Percentiles rank a stretch among this genome's conserved stretches.
Conservation (phyloP, 1,140 invertebrate genomes). For the Drosophila bifasciata region DNA sequence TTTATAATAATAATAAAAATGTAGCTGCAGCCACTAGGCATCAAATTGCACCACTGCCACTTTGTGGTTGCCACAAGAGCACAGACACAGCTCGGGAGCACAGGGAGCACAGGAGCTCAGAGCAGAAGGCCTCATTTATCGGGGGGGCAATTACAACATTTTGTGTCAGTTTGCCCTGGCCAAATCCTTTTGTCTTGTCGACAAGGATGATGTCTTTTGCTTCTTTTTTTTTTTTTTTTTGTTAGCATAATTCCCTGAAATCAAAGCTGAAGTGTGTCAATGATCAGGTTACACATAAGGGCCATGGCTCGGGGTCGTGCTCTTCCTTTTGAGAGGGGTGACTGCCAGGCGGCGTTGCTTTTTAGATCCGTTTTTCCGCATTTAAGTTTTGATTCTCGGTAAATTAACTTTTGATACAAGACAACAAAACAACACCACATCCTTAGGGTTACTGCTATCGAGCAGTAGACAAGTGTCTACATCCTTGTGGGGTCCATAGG, state of each 20-base stretch:
- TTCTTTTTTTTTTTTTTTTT: conserved; percentile 22
- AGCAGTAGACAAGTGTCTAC: conserved; percentile 68
- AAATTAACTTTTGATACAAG: conserved; percentile 78
- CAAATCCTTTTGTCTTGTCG: conserved; percentile 68
- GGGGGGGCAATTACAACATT: conserved; percentile 76
- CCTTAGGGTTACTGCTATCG: conserved; percentile 53
- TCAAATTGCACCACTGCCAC: conserved; percentile 52
- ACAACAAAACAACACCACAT: conserved; percentile 22
- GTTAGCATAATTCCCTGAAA: conserved; percentile 73
- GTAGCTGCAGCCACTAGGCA: conserved; percentile 30
- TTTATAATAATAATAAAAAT: conserved; percentile 82
- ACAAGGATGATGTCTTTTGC: conserved; percentile 9
- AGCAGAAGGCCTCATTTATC: conserved; percentile 6
- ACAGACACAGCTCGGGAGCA: background rate
- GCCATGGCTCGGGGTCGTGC: conserved; percentile 29
- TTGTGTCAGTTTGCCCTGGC: conserved; percentile 76
- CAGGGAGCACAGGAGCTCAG: conserved; percentile 2
- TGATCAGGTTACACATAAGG: conserved; percentile 68
- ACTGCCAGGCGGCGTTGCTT: conserved; percentile 32
- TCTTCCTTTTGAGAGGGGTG: conserved; percentile 3
- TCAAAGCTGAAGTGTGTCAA: conserved; percentile 79
- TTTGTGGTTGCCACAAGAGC: conserved; percentile 54
- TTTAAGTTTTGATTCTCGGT: conserved; percentile 79
- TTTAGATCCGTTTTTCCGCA: conserved; percentile 71
- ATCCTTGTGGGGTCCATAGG: conserved; percentile 44